These are phyloP conservation scores for Bubo scandiacus DNA, from an alignment of 2,113 vertebrate genomes.

Conservation along the genomic window DNA sequence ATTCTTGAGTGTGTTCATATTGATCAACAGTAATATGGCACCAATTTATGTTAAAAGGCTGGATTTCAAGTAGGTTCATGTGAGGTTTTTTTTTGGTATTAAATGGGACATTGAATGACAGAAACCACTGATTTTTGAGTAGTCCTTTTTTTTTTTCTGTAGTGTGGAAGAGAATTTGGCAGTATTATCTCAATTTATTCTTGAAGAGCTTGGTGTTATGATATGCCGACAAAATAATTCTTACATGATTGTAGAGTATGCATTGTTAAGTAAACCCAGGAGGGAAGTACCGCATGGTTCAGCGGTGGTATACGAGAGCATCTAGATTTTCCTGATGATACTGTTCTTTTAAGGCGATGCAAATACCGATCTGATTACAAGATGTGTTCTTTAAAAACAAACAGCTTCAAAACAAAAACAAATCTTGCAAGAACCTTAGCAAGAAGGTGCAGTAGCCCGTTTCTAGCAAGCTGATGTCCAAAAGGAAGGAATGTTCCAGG, in stretches of 20 bases:
- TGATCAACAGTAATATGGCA: not conserved
- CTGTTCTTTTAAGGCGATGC: constrained; percentile 17
- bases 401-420: constrained; percentile 24
- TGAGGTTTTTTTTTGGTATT: not conserved
- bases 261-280: not conserved
- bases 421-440: not conserved
- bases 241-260: not conserved
- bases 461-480: constrained; percentile 1
- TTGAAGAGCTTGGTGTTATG: not conserved
- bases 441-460: not conserved
- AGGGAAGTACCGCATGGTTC: not conserved
- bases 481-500: constrained; percentile 29
- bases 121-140: not conserved
- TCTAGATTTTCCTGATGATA: constrained; percentile 29
- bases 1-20: not conserved
- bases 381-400: not conserved
- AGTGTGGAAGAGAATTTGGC: not conserved
- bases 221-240: not conserved
- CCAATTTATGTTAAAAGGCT: not conserved
- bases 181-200: not conserved
- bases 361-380: not conserved
- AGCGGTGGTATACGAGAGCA: not conserved
- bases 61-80: not conserved
- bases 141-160: not conserved
- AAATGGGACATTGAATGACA: not conserved